phyloP scores from a whole-genome alignment of 2,113 vertebrate species.

The Prionailurus bengalensis region DNA sequence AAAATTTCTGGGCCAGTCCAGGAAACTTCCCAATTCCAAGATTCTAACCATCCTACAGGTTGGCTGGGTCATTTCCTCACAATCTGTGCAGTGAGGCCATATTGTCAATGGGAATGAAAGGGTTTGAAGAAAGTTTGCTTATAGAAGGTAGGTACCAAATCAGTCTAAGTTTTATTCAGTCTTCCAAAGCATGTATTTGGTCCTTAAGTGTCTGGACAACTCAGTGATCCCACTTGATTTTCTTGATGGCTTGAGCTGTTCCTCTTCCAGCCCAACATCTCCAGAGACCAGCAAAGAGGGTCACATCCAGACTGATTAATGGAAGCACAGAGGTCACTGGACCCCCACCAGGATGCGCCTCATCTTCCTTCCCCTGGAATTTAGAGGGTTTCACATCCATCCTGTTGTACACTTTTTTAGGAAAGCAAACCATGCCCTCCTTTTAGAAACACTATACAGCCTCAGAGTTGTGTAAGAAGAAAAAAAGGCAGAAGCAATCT shows the following conservation, averaged over 20 bases:
- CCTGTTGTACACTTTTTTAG: not conserved
- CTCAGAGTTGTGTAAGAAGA: not conserved
- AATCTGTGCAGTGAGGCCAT: rapidly evolving
- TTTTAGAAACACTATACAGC: not conserved
- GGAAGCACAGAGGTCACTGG: not conserved
- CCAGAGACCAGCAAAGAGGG: not conserved
- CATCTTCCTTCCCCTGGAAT: not conserved
- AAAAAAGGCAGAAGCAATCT: not conserved
- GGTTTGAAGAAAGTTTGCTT: rapidly evolving
- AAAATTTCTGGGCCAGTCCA: not conserved
- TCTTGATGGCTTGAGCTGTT: not conserved
- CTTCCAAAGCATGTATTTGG: rapidly evolving
- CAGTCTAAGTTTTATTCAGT: rapidly evolving
- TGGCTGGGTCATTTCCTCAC: too few relatives aligned
- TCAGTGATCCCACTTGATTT: too few relatives aligned
- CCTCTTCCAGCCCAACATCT: rapidly evolving
- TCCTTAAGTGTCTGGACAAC: not conserved
- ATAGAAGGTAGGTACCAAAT: not conserved
- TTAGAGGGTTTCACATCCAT: not conserved
- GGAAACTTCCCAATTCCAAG: not conserved
- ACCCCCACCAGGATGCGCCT: not conserved
- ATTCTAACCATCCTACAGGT: not conserved
- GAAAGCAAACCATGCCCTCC: not conserved
- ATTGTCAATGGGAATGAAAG: rapidly evolving
- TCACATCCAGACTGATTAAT: not conserved